Conservation (phyloP, 2,888 invertebrate genomes). For the Calameuta pallipes region DNA sequence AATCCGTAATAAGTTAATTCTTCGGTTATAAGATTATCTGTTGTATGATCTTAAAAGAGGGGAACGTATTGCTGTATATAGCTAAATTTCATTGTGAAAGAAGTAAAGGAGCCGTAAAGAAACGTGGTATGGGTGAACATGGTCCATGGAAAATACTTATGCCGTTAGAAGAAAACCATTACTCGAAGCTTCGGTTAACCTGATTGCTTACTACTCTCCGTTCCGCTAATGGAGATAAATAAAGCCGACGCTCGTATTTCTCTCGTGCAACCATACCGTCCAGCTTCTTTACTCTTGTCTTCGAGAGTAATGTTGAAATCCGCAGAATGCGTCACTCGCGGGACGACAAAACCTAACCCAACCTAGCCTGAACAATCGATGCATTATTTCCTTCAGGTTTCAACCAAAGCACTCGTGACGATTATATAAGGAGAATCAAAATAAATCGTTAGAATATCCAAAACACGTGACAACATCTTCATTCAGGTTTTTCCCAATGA, state of each 20-base stretch:
- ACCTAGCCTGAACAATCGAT: too few species aligned
- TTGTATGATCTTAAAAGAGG: neutral
- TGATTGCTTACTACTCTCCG: neutral
- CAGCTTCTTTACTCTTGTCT: neutral
- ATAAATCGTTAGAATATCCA: too few species aligned
- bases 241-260: neutral
- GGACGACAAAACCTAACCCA: neutral
- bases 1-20: neutral
- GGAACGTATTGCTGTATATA: neutral
- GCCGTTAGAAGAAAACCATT: neutral
- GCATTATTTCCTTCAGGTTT: too few species aligned
- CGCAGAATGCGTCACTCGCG: neutral
- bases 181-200: slow-evolving; percentile 4
- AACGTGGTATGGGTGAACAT: neutral
- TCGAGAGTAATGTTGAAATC: neutral
- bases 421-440: too few species aligned
- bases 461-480: neutral
- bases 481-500: neutral
- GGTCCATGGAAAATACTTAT: neutral
- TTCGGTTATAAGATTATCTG: neutral
- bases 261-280: neutral
- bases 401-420: too few species aligned
- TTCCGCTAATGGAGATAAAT: slow-evolving; percentile 5
- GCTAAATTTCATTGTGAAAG: neutral
- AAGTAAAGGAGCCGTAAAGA: neutral